These are phyloP conservation scores for Bombus vancouverensis DNA, from an alignment of 1,140 invertebrate species.

Conservation along the genomic window DNA sequence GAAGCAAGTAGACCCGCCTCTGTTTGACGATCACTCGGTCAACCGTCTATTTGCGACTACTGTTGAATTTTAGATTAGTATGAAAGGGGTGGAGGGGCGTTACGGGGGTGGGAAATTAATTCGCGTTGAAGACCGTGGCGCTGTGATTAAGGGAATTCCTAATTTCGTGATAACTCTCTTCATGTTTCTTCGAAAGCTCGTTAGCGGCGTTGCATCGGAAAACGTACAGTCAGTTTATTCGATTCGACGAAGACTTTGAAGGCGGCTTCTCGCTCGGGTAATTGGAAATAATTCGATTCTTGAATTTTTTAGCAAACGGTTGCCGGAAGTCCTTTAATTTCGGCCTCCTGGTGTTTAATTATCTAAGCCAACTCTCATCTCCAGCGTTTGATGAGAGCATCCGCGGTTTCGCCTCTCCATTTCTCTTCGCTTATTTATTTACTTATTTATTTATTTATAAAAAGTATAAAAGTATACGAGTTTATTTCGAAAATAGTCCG, in stretches of 20 bases:
- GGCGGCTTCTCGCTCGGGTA: background rate
- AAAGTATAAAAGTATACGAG: too few species aligned
- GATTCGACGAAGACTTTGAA: background rate
- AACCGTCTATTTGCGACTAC: too few species aligned
- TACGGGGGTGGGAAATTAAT: background rate
- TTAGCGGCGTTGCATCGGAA: background rate
- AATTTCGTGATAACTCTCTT: background rate
- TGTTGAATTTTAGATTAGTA: constrained; percentile 6
- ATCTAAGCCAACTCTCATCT: background rate
- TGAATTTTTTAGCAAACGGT: constrained; percentile 5
- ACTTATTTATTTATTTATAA: background rate
- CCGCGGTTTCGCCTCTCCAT: background rate
- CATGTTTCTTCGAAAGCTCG: background rate
- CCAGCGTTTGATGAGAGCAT: background rate
- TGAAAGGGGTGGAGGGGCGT: background rate
- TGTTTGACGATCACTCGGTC: background rate
- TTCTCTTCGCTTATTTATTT: background rate
- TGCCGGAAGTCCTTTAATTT: background rate
- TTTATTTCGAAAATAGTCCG: too few species aligned
- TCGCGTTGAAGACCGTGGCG: background rate
- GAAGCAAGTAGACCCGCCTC: background rate
- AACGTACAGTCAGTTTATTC: background rate
- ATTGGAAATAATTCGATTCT: background rate
- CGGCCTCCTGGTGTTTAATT: background rate
- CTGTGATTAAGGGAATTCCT: constrained; percentile 5